Percentiles rank a stretch among this genome's conserved stretches.
Conservation (phyloP, 2,888 invertebrate genomes). For the Sussaba pulchella region DNA sequence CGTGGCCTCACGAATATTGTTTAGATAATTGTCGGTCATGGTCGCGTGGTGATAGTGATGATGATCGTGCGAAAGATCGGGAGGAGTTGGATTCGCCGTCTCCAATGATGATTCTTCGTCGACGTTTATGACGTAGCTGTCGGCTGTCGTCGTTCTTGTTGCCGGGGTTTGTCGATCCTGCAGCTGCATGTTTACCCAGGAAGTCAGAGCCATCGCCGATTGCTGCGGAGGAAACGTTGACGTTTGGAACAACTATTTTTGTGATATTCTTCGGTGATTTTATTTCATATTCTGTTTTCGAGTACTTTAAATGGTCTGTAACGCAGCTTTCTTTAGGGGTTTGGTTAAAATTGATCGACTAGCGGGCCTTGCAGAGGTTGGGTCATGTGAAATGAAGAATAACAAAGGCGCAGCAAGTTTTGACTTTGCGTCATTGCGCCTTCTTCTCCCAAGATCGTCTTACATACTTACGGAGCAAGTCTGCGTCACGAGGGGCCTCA, state of each 20-base stretch:
- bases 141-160: constrained; percentile 82
- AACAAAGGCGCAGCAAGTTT: no score
- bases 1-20: constrained; percentile 77
- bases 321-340: no score
- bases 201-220: constrained; percentile 76
- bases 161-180: constrained; percentile 74
- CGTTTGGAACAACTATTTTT: constrained; percentile 27
- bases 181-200: constrained; percentile 76
- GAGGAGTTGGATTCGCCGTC: constrained; percentile 54
- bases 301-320: no score
- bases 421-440: no score
- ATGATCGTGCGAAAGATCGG: constrained; percentile 69
- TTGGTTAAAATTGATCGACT: no score
- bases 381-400: no score
- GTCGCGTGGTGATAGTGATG: constrained; percentile 72
- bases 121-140: constrained; percentile 79
- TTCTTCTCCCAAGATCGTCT: no score
- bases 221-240: constrained; percentile 61
- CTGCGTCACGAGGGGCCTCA: constrained; percentile 88
- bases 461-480: constrained; percentile 85
- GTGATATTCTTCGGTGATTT: no score
- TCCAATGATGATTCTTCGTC: constrained; percentile 72
- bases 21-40: constrained; percentile 76
- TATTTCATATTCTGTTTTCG: no score
- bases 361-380: no score